phyloP scores from a whole-genome alignment of 1,140 invertebrate genomes.

The Thaumetopoea pityocampa region DNA sequence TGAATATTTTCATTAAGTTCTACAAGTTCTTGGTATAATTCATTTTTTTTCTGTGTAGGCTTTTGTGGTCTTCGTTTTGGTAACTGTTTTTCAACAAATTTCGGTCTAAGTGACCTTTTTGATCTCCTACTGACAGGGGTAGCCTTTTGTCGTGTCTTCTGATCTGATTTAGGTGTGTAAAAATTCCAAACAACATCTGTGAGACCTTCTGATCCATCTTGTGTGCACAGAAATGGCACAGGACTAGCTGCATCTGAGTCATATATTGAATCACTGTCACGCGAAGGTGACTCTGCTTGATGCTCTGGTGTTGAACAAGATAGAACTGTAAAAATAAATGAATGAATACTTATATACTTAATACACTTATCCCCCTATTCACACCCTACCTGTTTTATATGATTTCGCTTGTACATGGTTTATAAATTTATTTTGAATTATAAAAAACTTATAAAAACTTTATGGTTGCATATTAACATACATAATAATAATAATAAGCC shows the following conservation, averaged over 20 bases:
- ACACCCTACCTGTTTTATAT: no score
- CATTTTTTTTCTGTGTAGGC: constrained; percentile 46
- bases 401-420: no score
- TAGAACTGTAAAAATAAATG: constrained; percentile 47
- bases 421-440: no score
- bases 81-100: constrained; percentile 49
- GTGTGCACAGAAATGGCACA: constrained; percentile 70
- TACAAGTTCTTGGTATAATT: constrained; percentile 59
- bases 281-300: constrained; percentile 52
- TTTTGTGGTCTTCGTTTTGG: constrained; percentile 47
- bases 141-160: constrained; percentile 35
- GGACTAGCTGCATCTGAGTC: constrained; percentile 64
- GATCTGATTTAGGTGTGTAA: constrained; percentile 60
- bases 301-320: constrained; percentile 67
- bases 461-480: no score
- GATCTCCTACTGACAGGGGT: constrained; percentile 59
- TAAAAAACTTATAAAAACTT: no score
- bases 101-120: constrained; percentile 41
- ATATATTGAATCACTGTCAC: constrained; percentile 61
- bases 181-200: constrained; percentile 73
- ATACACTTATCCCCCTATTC: no score
- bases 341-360: no score
- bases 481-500: no score
- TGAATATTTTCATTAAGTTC: constrained; percentile 67
- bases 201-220: constrained; percentile 68